Percentiles rank a stretch among this genome's conserved stretches.
Conservation (phyloP, 2,113 vertebrate genomes). For the Dipodomys spectabilis region DNA sequence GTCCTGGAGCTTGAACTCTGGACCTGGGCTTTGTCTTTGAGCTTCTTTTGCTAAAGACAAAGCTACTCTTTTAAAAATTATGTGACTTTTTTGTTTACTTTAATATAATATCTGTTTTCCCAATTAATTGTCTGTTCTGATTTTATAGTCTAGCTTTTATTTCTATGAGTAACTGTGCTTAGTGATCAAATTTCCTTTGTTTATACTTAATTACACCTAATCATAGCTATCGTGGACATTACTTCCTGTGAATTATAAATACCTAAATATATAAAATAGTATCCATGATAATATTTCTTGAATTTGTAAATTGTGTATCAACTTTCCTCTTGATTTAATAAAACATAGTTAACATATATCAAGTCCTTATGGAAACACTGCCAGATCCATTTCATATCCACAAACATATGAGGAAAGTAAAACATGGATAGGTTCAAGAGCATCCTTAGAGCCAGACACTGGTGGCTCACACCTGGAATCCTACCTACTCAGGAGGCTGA, state of each 20-base stretch:
- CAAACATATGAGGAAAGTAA: background rate
- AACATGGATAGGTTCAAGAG: background rate
- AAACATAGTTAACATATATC: background rate
- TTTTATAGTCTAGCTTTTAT: background rate
- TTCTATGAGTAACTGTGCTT: background rate
- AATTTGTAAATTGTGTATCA: constrained; percentile 20
- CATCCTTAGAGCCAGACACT: background rate
- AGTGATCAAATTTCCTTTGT: constrained; percentile 29
- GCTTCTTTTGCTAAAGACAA: background rate
- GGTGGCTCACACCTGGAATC: too few species aligned
- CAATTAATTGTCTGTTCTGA: background rate
- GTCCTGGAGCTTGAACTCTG: too few species aligned
- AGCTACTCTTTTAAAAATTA: background rate
- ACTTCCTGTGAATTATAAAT: background rate
- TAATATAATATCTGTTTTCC: background rate
- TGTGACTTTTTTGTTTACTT: background rate
- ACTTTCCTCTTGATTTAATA: background rate
- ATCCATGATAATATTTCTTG: background rate
- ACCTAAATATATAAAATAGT: background rate
- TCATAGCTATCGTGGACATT: background rate
- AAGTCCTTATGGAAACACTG: background rate
- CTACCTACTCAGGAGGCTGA: too few species aligned
- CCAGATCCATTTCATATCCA: background rate
- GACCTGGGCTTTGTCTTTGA: too few species aligned
- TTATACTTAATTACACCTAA: background rate